phyloP scores from a whole-genome alignment of 2,888 invertebrate species.

The Isoperla grammatica region DNA sequence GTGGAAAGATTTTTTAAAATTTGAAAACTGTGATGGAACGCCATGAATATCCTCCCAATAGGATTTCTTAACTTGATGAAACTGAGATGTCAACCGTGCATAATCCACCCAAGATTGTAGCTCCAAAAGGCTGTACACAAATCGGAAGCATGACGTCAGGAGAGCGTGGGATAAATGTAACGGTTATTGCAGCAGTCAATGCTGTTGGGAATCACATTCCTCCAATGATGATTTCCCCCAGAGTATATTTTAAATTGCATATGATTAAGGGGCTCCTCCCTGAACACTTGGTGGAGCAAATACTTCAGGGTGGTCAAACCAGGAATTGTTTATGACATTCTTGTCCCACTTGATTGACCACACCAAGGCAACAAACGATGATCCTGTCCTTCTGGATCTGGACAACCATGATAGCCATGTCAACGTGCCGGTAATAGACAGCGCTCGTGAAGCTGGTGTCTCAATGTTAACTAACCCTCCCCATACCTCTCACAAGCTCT shows the following conservation, averaged over 20 bases:
- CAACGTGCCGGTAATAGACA: not conserved
- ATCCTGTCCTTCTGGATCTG: not conserved
- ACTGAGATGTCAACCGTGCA: not conserved
- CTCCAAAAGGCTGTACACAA: too few relatives aligned
- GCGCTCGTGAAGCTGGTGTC: not conserved
- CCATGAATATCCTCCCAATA: not conserved
- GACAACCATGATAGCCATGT: constrained; percentile 9
- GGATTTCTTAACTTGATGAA: not conserved
- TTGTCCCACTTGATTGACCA: constrained; percentile 5
- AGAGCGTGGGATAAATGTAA: too few relatives aligned
- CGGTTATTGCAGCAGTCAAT: too few relatives aligned
- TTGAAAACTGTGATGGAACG: not conserved
- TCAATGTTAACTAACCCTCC: constrained; percentile 1
- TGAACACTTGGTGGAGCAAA: not conserved
- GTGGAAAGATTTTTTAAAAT: not conserved
- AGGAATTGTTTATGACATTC: not conserved
- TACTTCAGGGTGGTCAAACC: not conserved
- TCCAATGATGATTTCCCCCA: too few relatives aligned
- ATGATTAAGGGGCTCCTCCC: not conserved
- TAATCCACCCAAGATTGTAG: not conserved
- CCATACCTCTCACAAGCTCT: constrained; percentile 14
- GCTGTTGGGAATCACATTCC: too few relatives aligned
- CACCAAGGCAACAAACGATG: not conserved
- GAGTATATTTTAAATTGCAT: too few relatives aligned
- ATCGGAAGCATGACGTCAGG: too few relatives aligned